These are phyloP conservation scores for Scomber colias DNA, from an alignment of 2,113 vertebrate species.

Conservation along the genomic window DNA sequence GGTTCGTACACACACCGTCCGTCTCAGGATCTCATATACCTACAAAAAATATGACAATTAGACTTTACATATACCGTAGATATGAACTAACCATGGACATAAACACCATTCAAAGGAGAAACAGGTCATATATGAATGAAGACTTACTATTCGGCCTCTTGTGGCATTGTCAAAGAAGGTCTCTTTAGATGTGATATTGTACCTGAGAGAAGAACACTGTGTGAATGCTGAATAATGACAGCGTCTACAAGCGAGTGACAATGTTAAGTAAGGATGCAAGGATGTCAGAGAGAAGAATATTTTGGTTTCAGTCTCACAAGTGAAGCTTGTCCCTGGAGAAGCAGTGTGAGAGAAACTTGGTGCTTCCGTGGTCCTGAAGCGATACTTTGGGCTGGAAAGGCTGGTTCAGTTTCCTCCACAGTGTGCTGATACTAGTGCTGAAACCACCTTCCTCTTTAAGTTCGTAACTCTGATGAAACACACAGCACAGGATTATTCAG, in stretches of 20 bases:
- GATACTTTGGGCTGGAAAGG: conserved; percentile 93
- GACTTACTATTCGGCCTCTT: conserved; percentile 95
- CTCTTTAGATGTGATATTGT: conserved; percentile 94
- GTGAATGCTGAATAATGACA: too few species aligned
- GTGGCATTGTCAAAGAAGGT: conserved; percentile 97
- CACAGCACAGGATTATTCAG: background rate
- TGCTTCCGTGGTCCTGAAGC: conserved; percentile 83
- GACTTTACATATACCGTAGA: background rate
- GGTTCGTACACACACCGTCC: conserved; percentile 90
- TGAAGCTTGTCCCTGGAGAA: conserved; percentile 97
- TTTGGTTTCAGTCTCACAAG: conserved; percentile 86
- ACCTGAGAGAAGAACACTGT: conserved; percentile 82
- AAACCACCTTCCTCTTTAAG: conserved; percentile 91
- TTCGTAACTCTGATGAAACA: conserved; percentile 88
- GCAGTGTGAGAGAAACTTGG: conserved; percentile 92
- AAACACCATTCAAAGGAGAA: background rate
- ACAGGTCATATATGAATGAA: background rate
- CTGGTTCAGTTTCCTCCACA: conserved; percentile 90
- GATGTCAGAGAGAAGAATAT: background rate
- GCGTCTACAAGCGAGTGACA: too few species aligned
- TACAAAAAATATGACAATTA: conserved; percentile 62
- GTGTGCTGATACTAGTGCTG: conserved; percentile 84
- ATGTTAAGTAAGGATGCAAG: background rate
- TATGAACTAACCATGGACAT: background rate
- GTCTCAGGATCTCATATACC: conserved; percentile 97